A percentile compares a stretch with the other conserved stretches of the same genome.
phyloP scores from a whole-genome alignment of 1,140 invertebrate species.

The Potamilus streckersoni region DNA sequence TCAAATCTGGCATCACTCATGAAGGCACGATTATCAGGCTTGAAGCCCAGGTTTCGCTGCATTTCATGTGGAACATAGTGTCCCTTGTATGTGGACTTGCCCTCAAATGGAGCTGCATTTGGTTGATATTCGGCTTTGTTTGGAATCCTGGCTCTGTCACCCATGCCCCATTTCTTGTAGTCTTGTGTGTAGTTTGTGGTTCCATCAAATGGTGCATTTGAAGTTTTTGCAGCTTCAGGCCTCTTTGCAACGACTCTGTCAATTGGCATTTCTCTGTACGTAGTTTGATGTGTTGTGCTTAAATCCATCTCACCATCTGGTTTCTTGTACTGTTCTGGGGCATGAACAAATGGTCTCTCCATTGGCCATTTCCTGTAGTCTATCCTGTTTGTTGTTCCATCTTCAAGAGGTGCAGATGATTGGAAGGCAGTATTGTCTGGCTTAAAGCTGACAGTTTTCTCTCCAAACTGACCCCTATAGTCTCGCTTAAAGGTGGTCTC shows the following conservation, averaged over 20 bases:
- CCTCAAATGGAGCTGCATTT: constrained; percentile 65
- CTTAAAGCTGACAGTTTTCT: constrained; percentile 51
- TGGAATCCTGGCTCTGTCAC: constrained; percentile 40
- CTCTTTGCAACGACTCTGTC: constrained; percentile 40
- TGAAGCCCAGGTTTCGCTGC: constrained; percentile 11
- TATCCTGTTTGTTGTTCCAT: constrained; percentile 62
- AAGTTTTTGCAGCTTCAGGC: constrained; percentile 45
- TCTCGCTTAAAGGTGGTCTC: constrained; percentile 64
- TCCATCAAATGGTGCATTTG: constrained; percentile 60
- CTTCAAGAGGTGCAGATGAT: constrained; percentile 61
- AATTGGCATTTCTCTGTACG: constrained; percentile 54
- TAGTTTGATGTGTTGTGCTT: constrained; percentile 61
- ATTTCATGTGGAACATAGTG: constrained; percentile 21
- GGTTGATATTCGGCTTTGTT: constrained; percentile 58
- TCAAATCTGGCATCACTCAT: constrained; percentile 25
- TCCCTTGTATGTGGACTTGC: constrained; percentile 49
- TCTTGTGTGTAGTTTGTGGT: constrained; percentile 65
- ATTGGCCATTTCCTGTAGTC: constrained; percentile 66
- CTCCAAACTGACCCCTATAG: constrained; percentile 55
- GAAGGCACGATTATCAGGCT: constrained; percentile 19
- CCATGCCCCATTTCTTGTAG: constrained; percentile 61
- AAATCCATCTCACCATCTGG: constrained; percentile 67
- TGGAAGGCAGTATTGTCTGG: constrained; percentile 54
- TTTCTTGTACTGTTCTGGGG: constrained; percentile 55
- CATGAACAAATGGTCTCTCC: constrained; percentile 53